Evolutionary conservation across 2,113 vertebrate species (phyloP).

Genomic region (Cebidichthys violaceus): DNA sequence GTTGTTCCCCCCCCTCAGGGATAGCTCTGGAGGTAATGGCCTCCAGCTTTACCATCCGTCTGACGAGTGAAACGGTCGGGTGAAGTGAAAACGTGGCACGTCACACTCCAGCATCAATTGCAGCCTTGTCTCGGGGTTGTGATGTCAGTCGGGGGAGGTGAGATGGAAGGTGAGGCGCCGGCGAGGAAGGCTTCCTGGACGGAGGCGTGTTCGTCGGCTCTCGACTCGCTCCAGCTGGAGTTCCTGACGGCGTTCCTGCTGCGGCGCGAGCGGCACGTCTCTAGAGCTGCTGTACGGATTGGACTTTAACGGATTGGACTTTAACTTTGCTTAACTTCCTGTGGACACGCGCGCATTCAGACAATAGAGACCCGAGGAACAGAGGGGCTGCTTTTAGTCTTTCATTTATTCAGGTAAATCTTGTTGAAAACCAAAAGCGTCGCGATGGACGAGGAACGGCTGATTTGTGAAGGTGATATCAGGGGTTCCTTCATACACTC

Average conservation of each 20-base stretch:
- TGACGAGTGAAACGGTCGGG: slow-evolving; percentile 23
- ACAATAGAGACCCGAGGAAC: not conserved
- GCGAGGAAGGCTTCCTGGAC: slow-evolving; percentile 23
- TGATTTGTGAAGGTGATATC: too few relatives aligned
- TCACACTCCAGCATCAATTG: slow-evolving; percentile 36
- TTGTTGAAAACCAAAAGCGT: too few relatives aligned
- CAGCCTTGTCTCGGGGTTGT: slow-evolving; percentile 26
- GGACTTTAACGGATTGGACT: too few relatives aligned
- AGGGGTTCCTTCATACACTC: too few relatives aligned
- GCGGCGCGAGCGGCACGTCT: too few relatives aligned
- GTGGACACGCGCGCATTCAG: too few relatives aligned
- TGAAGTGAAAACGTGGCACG: slow-evolving; percentile 3
- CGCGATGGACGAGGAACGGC: too few relatives aligned
- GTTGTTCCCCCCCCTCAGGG: slow-evolving; percentile 23
- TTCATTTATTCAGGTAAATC: too few relatives aligned
- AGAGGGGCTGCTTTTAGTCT: too few relatives aligned
- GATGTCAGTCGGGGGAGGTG: slow-evolving; percentile 38
- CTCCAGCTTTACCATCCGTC: slow-evolving; percentile 7
- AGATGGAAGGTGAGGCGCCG: slow-evolving; percentile 48
- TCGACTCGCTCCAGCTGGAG: not conserved
- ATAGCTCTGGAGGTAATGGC: slow-evolving; percentile 23
- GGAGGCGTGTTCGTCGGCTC: slow-evolving; percentile 15
- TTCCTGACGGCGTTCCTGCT: slow-evolving; percentile 26
- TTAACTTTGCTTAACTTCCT: not conserved
- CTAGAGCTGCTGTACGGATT: not conserved